Base-by-base conservation (phyloP, 2,797 vertebrate genomes). In the Galagoides demidoff region DNA sequence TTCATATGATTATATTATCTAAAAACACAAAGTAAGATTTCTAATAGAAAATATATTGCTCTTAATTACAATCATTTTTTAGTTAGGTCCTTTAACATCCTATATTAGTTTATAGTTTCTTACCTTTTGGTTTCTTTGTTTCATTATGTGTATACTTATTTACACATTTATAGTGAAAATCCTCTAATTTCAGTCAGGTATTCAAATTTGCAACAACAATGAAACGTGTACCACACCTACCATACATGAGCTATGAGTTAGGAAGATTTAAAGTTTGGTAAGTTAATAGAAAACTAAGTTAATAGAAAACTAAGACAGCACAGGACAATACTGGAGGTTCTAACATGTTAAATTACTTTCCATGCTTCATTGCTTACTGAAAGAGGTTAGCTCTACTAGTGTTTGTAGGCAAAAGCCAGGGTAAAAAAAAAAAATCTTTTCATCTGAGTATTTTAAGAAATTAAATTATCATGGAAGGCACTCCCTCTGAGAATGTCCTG, bases 401-500 rank as follows among this genome's bases (percentile, higher is more conserved):
- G 5, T 74, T 87, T 76, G 11, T 1, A 76, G 29, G 22, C 14
- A 57, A 86, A 89, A 92, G 5, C 0, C 11, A 63, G 16, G 17
- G 0, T 57, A 43, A 55, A 92, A 92, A 39, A 39, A 5, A 39
- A 4, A 66, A 45, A 0, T 77, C 2, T 94, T 76, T 85, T 45
- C 74, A 66, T 71, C 2, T 88, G 29, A 87, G 11, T 84, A 27
- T 68, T 83, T 90, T 78, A 78, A 73, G 57, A 92, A 85, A 92
- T 94, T 77, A 45, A 88, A 95, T 92, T 84, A 85, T n/a, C 10
- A 37, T 78, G 25, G 70, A 39, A 82, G 27, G 1, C 66, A n/a
- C 13, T 76, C 6, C 27, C 14, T 61, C 57, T 25, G 12, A 85
- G 64, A 89, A 66, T 78, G 22, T 55, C 78, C 29, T 85, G 9